Conservation (phyloP, 2,888 invertebrate species). For the Oscheius sp. region DNA sequence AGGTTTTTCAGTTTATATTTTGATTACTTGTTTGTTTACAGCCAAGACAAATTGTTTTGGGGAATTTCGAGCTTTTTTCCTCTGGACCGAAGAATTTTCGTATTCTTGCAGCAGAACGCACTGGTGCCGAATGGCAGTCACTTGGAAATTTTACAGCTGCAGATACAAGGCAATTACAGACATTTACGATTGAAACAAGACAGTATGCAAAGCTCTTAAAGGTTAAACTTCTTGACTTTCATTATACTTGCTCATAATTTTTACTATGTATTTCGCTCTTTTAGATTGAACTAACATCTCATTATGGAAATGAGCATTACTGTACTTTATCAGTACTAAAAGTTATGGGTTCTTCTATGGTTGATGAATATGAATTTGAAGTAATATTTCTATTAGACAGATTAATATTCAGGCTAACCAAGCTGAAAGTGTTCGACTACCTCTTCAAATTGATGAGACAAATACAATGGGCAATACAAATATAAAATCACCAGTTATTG, state of each 20-base stretch:
- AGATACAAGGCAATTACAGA: constrained; percentile 48
- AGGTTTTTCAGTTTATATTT: constrained; percentile 71
- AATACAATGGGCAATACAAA: not conserved
- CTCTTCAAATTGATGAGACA: not conserved
- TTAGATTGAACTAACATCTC: constrained; percentile 84
- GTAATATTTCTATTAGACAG: constrained; percentile 24
- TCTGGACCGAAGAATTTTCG: constrained; percentile 92
- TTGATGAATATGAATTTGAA: constrained; percentile 71
- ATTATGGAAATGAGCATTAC: constrained; percentile 95
- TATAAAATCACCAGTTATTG: not conserved
- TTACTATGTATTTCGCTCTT: constrained; percentile 23
- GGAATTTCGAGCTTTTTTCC: constrained; percentile 96
- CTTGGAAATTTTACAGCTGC: constrained; percentile 80
- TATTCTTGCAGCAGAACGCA: constrained; percentile 83
- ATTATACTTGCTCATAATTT: too few species aligned
- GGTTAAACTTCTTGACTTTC: too few species aligned
- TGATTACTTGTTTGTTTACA: constrained; percentile 74
- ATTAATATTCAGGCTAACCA: not conserved
- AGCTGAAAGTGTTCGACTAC: constrained; percentile 2
- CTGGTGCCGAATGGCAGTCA: constrained; percentile 89
- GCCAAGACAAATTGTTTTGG: constrained; percentile 85
- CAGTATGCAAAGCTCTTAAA: constrained; percentile 86
- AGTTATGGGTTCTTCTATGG: constrained; percentile 85
- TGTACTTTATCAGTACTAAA: constrained; percentile 95
- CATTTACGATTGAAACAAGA: constrained; percentile 75